phyloP scores from a whole-genome alignment of 2,888 invertebrate genomes.

The Mellilla xanthometata region DNA sequence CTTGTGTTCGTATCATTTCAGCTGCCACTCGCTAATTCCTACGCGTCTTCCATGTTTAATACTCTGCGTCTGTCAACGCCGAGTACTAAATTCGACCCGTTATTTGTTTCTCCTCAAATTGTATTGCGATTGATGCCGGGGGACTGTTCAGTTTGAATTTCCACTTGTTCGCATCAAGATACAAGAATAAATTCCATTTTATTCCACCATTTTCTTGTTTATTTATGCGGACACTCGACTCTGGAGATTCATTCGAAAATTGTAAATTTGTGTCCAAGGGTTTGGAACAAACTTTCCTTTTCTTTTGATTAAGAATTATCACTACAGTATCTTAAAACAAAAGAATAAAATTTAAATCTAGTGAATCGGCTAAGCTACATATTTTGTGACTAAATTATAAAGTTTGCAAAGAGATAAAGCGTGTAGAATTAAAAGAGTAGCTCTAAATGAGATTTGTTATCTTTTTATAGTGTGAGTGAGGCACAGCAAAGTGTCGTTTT shows the following conservation, averaged over 20 bases:
- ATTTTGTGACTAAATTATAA: too few relatives aligned
- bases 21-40: slow-evolving; percentile 33
- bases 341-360: too few relatives aligned
- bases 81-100: slow-evolving; percentile 10
- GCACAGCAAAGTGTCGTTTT: too few relatives aligned
- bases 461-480: too few relatives aligned
- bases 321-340: too few relatives aligned
- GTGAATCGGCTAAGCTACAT: too few relatives aligned
- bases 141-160: slow-evolving; percentile 22
- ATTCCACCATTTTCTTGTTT: slow-evolving; percentile 11
- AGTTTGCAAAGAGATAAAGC: too few relatives aligned
- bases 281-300: too few relatives aligned
- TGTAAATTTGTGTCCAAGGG: slow-evolving; percentile 5
- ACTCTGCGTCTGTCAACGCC: slow-evolving; percentile 5
- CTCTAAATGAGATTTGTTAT: too few relatives aligned
- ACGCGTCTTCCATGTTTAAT: slow-evolving; percentile 22
- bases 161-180: slow-evolving; percentile 19
- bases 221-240: slow-evolving; percentile 13
- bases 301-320: too few relatives aligned
- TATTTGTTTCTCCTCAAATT: slow-evolving; percentile 17
- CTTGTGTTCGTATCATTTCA: slow-evolving; percentile 38
- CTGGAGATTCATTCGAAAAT: slow-evolving; percentile 10
- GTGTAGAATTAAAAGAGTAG: too few relatives aligned
- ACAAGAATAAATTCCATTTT: slow-evolving; percentile 15
- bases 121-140: slow-evolving; percentile 19